Base-by-base conservation (phyloP, 2,888 invertebrate genomes). In the Mycalesis mineus region DNA sequence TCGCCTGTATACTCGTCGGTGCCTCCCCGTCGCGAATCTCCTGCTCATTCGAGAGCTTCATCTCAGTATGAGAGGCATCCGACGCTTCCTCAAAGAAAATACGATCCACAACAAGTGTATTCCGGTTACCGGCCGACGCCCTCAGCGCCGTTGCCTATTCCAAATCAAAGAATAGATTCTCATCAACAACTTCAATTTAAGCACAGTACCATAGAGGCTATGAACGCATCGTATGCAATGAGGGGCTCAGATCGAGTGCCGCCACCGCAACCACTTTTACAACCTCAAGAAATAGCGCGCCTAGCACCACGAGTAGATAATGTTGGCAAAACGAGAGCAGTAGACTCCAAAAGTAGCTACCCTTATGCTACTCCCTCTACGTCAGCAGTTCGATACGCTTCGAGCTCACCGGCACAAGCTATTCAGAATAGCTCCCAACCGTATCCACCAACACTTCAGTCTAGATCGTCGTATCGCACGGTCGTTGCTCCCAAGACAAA, bases 81-180 rank as follows among this genome's bases (percentile, higher is more conserved):
- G 14, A 59, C 77, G 9, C 72, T 82, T 29, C 77, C 84, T 15
- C 77, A 80, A 57, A 77, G 88, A 59, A 89, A 88, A 64, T 86
- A 87, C 69, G 89, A 89, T 69, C 80, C 75, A 33, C 88, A 90
- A 66, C 87, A 88, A 68, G 78, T 84, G 13, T 88, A 88, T 69
- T 81, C 87, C 6, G 88, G 86, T 5, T 88, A 88, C 61, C 80
- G 87, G 71, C 83, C 83, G 63, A 68, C 78, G 36, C 71, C 77
- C 37, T 58, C 75, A 9, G 65, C 77, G 31, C 65, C 79, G n/a
- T 82, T 80, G 59, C 68, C 84, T 60, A 69, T 80, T 51, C 78
- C 81, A 57, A 81, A 75, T 66, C 84, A 85, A 65, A 75, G 83
- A 48, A 70, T 82, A n/a, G 83, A 84, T 64, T 66, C 80, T 11